Evolutionary conservation across 2,888 invertebrate genomes (phyloP), one percentile per base, ranked within the genome.

Genomic region (Boloria euphrosyne): DNA sequence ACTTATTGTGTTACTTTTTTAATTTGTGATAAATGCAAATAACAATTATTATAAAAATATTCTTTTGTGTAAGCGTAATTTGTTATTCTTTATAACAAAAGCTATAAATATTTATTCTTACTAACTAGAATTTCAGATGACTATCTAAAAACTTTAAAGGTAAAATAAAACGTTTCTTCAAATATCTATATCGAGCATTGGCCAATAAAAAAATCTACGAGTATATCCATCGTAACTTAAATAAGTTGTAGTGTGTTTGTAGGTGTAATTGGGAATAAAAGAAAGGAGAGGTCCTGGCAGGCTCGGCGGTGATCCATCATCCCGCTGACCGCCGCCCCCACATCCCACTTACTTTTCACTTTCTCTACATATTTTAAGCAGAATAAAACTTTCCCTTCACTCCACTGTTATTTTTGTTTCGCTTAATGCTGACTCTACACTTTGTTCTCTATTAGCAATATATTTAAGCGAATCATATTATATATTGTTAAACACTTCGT

Each of bases 281-380:
- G 85, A 83, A 82, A 84, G 83, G 86, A 78, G 81, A 80, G 82
- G 83, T 79, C 80, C 80, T 78, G 81, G 85, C 84, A 74, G 71
- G 79, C 78, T 80, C 81, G 83, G 58, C 81, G 87, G 92, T 89
- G 89, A 93, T 93, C 92, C 92, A 92, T 93, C 93, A 93, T 93
- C 91, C 85, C 83, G 81, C 87, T 90, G 90, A 89, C 88, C 90
- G 87, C 85, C 83, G 81, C 83, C 83, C 80, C 84, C 84, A 77
- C 78, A 82, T 82, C 84, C 82, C 85, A 85, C 87, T 88, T 89
- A 90, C 89, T 92, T 90, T 92, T 89, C 92, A 90, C 92, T 91
- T 90, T 88, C 92, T 90, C 92, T 92, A 92, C 92, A 93, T 93
- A 92, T 92, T 92, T 92, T 90, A 92, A 91, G 88, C 86, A 90